A percentile compares a stretch with the other conserved stretches of the same genome.
phyloP scores from a whole-genome alignment of 1,140 invertebrate species.

The Bathynomus jamesi region DNA sequence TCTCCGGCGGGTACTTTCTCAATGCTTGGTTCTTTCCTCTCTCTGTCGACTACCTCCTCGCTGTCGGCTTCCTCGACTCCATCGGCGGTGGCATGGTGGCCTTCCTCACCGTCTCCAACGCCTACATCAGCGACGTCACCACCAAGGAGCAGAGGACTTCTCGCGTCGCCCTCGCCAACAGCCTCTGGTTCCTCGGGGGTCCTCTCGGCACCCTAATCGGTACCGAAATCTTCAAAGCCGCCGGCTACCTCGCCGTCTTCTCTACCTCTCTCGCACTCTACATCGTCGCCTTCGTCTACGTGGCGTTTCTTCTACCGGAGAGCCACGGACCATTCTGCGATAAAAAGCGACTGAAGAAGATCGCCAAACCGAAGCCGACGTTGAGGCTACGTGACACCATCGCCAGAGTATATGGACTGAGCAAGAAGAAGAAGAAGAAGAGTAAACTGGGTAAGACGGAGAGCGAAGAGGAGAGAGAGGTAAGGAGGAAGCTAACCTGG shows the following conservation, averaged over 20 bases:
- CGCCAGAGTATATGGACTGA: conserved; percentile 30
- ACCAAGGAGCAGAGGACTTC: conserved; percentile 68
- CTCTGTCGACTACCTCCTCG: conserved; percentile 55
- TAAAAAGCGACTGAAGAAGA: conserved; percentile 28
- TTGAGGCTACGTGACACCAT: conserved; percentile 28
- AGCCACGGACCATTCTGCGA: conserved; percentile 35
- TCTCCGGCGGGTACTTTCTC: conserved; percentile 63
- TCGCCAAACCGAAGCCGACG: conserved; percentile 26
- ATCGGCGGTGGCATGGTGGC: conserved; percentile 76
- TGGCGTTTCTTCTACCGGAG: conserved; percentile 27
- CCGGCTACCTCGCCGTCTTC: conserved; percentile 31
- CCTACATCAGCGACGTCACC: conserved; percentile 78
- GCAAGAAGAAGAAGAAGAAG: conserved; percentile 17
- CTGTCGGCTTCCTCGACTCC: conserved; percentile 42
- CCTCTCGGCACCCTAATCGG: conserved; percentile 64
- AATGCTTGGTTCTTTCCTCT: conserved; percentile 63
- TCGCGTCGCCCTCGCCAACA: conserved; percentile 71
- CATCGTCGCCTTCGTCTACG: conserved; percentile 22
- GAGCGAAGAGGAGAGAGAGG: conserved; percentile 15
- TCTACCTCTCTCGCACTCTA: conserved; percentile 29
- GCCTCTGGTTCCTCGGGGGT: conserved; percentile 68
- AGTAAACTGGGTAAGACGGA: conserved; percentile 20
- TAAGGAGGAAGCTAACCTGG: conserved; percentile 17
- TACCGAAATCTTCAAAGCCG: conserved; percentile 28
- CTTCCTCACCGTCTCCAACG: conserved; percentile 81